A percentile compares a stretch with the other conserved stretches of the same genome.
phyloP scores from a whole-genome alignment of 2,113 vertebrate species.

The Collichthys lucidus region DNA sequence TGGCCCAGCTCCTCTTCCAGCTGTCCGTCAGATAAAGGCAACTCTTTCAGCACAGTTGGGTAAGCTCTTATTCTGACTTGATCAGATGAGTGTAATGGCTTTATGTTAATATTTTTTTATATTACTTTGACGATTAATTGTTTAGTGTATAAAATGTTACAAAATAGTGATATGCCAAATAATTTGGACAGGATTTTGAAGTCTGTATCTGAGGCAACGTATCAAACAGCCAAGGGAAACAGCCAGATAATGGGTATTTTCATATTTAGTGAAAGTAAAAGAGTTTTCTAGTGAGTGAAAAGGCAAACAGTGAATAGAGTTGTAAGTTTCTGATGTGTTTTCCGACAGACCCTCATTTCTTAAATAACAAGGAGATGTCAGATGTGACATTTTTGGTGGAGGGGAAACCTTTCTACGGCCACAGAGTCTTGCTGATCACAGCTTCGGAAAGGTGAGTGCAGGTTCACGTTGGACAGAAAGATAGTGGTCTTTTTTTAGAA shows the following conservation, averaged over 20 bases:
- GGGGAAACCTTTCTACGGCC: slow-evolving; percentile 96
- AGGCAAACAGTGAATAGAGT: not conserved
- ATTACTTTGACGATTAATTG: not conserved
- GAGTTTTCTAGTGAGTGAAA: no score
- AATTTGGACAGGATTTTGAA: not conserved
- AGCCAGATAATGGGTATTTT: not conserved
- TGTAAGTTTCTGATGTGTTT: slow-evolving; percentile 16
- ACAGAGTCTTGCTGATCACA: slow-evolving; percentile 96
- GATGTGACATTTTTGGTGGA: slow-evolving; percentile 96
- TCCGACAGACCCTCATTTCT: slow-evolving; percentile 92
- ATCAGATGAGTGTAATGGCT: no score
- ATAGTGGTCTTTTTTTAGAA: no score
- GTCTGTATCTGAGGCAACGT: not conserved
- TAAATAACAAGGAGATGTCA: slow-evolving; percentile 98
- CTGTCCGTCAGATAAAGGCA: slow-evolving; percentile 88
- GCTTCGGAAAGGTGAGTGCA: slow-evolving; percentile 92
- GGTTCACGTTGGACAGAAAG: not conserved
- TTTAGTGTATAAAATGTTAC: not conserved
- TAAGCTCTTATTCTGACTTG: slow-evolving; percentile 66
- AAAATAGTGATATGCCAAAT: not conserved
- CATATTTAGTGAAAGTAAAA: not conserved
- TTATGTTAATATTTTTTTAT: no score
- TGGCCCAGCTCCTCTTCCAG: slow-evolving; percentile 91
- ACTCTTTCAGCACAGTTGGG: slow-evolving; percentile 93
- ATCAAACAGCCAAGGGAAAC: not conserved